phyloP scores from a whole-genome alignment of 2,113 vertebrate species.

The Coturnix japonica region DNA sequence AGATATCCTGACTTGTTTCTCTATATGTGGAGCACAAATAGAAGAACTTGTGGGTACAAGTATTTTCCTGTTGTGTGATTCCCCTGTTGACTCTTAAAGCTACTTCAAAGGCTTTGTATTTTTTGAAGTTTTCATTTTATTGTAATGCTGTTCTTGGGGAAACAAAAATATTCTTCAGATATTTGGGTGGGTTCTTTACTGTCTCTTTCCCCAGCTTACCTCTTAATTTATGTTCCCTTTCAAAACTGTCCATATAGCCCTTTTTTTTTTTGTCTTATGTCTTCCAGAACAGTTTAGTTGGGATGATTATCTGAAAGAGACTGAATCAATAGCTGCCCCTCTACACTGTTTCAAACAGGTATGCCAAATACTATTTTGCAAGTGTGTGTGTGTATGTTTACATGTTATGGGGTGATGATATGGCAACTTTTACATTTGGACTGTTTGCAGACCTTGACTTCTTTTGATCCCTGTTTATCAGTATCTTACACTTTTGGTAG shows the following conservation, averaged over 20 bases:
- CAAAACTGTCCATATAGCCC: not conserved
- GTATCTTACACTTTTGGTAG: slow-evolving; percentile 19
- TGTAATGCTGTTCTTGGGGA: not conserved
- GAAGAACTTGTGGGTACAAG: not conserved
- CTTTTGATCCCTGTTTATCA: slow-evolving; percentile 27
- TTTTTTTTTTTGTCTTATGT: slow-evolving; percentile 41
- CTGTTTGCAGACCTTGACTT: slow-evolving; percentile 3
- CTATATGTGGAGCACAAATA: not conserved
- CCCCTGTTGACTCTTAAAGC: not conserved
- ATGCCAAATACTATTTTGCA: slow-evolving; percentile 19
- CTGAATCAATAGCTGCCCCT: slow-evolving; percentile 86
- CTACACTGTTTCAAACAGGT: slow-evolving; percentile 93
- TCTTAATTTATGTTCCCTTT: not conserved
- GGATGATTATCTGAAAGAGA: slow-evolving; percentile 93
- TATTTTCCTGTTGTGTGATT: not conserved
- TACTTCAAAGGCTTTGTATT: not conserved
- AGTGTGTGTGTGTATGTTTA: not conserved
- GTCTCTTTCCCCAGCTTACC: not conserved
- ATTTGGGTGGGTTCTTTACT: not conserved
- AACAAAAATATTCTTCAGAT: not conserved
- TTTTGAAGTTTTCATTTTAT: not conserved
- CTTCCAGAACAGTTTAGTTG: slow-evolving; percentile 88
- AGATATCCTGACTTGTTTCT: not conserved
- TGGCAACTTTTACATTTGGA: not conserved
- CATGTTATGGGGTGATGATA: not conserved